Conservation (phyloP, 2,888 invertebrate genomes). For the Pristionchus japonicus region DNA sequence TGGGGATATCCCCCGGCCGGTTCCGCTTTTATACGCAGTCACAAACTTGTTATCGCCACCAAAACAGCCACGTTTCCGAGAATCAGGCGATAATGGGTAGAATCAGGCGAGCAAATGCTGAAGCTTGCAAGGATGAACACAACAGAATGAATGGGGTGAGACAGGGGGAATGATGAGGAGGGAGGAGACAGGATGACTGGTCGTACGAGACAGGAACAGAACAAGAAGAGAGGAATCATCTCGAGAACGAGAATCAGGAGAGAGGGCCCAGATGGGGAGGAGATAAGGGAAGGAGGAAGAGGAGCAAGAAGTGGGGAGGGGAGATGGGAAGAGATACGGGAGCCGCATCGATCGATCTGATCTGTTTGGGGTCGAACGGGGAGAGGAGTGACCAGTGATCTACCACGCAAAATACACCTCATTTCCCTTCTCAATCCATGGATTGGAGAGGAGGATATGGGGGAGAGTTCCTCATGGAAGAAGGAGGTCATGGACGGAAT, state of each 20-base stretch:
- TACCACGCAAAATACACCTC: constrained; percentile 2
- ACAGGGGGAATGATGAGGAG: neutral
- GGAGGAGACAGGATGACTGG: too few relatives aligned
- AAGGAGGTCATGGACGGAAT: constrained; percentile 25
- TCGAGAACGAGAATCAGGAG: constrained; percentile 13
- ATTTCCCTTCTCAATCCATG: neutral
- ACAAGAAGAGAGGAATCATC: constrained; percentile 4
- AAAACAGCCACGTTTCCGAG: neutral
- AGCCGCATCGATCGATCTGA: constrained; percentile 13
- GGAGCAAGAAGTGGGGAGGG: neutral
- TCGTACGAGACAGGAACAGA: constrained; percentile 30
- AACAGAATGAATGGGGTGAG: constrained; percentile 20
- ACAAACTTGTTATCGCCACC: too few relatives aligned
- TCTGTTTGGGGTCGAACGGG: neutral
- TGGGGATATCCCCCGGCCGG: neutral
- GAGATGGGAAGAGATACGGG: neutral
- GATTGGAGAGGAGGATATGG: neutral
- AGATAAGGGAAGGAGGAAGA: neutral
- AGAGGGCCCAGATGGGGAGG: neutral
- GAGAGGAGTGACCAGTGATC: neutral
- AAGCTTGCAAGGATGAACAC: neutral
- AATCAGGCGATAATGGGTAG: neutral
- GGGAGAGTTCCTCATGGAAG: constrained; percentile 1
- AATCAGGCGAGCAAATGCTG: neutral
- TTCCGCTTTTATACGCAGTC: neutral